Percentiles rank a stretch among this genome's conserved stretches.
Conservation (phyloP, 2,113 vertebrate species). For the Bos indicus region DNA sequence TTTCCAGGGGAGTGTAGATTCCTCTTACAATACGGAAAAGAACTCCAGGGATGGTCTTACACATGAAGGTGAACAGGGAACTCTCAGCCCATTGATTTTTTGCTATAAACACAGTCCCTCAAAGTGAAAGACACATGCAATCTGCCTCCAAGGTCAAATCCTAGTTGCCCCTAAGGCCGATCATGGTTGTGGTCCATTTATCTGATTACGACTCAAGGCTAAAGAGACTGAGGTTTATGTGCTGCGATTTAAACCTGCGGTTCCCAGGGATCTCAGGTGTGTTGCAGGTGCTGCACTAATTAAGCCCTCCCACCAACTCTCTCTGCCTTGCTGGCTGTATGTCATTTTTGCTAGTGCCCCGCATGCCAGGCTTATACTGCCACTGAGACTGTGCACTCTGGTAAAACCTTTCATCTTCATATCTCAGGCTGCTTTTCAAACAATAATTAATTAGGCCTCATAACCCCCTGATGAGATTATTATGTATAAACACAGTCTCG, state of each 20-base stretch:
- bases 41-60: neutral
- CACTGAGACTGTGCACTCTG: neutral
- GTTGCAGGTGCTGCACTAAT: neutral
- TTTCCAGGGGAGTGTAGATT: neutral
- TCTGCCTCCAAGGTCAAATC: neutral
- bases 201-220: neutral
- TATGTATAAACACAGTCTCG: conserved; percentile 35
- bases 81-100: neutral
- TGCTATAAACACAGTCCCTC: neutral
- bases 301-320: neutral
- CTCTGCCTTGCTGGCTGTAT: neutral
- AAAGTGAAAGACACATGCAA: neutral
- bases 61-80: neutral
- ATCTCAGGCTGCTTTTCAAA: conserved; percentile 39
- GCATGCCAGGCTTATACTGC: neutral
- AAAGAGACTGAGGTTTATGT: neutral
- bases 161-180: neutral
- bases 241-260: neutral
- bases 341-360: neutral
- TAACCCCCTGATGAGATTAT: conserved; percentile 38
- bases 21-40: neutral
- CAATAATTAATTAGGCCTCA: conserved; percentile 59
- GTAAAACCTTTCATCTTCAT: neutral
- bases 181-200: neutral
- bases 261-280: neutral